Percentiles rank a stretch among this genome's conserved stretches.
Evolutionary conservation across 2,888 invertebrate genomes (phyloP).

Genomic region (Athetis lepigone): DNA sequence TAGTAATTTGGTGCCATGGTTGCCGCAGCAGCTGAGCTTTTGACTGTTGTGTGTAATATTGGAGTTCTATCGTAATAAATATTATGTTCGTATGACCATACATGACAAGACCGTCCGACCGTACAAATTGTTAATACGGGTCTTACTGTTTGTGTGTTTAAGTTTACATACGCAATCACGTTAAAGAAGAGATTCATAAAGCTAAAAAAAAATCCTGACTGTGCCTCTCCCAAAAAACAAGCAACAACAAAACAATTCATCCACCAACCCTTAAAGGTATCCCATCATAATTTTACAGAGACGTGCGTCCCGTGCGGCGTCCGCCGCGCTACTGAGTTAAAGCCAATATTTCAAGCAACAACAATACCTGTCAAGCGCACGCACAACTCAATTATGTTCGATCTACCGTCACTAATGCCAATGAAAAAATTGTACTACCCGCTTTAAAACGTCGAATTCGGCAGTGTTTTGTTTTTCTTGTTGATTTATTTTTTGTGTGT

Average conservation of each 20-base stretch:
- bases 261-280: background rate
- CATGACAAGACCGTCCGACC: no score
- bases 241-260: background rate
- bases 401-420: conserved; percentile 72
- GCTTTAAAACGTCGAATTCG: conserved; percentile 60
- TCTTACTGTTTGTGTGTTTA: no score
- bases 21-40: no score
- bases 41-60: no score
- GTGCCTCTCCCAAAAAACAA: no score
- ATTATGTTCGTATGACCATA: no score
- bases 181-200: no score
- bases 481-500: conserved; percentile 43
- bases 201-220: no score
- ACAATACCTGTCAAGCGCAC: conserved; percentile 73
- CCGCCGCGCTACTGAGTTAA: conserved; percentile 46
- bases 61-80: no score
- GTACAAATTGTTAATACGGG: no score
- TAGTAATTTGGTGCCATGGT: no score
- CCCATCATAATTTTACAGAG: conserved; percentile 11
- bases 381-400: conserved; percentile 76
- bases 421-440: conserved; percentile 65
- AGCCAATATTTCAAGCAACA: conserved; percentile 63
- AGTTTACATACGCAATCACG: no score
- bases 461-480: conserved; percentile 53
- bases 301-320: conserved; percentile 32